Evolutionary conservation across 2,797 vertebrate genomes (phyloP).

Genomic region (Chelon auratus): DNA sequence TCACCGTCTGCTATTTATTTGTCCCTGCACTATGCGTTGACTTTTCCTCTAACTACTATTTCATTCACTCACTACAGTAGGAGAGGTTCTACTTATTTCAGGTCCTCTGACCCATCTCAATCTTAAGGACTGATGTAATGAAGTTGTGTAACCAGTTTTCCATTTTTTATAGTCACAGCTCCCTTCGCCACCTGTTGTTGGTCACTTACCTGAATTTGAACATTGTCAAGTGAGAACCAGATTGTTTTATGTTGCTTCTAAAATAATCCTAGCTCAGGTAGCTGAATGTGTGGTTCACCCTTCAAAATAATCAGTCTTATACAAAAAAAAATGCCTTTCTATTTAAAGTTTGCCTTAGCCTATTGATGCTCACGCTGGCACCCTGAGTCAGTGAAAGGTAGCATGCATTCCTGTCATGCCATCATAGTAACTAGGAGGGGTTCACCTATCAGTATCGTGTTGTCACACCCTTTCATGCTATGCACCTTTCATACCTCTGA

Average conservation of each 20-base stretch:
- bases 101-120: slow-evolving; percentile 1
- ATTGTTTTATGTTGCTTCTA: neutral
- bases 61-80: neutral
- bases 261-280: neutral
- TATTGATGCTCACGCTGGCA: neutral
- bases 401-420: slow-evolving; percentile 59
- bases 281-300: neutral
- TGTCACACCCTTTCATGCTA: slow-evolving; percentile 71
- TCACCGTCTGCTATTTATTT: neutral
- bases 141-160: slow-evolving; percentile 12
- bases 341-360: neutral
- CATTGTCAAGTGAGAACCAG: neutral
- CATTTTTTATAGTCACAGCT: slow-evolving; percentile 9
- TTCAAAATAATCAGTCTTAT: neutral
- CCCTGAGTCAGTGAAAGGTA: slow-evolving; percentile 2
- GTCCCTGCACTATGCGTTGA: neutral
- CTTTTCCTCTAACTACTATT: neutral
- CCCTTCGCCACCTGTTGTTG: slow-evolving; percentile 47
- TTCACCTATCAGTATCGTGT: slow-evolving; percentile 29
- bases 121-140: too few relatives aligned
- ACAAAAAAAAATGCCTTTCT: neutral
- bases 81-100: slow-evolving; percentile 11
- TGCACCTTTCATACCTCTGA: slow-evolving; percentile 65
- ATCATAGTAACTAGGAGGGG: slow-evolving; percentile 26
- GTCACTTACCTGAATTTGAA: neutral